phyloP scores from a whole-genome alignment of 1,140 invertebrate species.

The Zaprionus gabonicus region DNA sequence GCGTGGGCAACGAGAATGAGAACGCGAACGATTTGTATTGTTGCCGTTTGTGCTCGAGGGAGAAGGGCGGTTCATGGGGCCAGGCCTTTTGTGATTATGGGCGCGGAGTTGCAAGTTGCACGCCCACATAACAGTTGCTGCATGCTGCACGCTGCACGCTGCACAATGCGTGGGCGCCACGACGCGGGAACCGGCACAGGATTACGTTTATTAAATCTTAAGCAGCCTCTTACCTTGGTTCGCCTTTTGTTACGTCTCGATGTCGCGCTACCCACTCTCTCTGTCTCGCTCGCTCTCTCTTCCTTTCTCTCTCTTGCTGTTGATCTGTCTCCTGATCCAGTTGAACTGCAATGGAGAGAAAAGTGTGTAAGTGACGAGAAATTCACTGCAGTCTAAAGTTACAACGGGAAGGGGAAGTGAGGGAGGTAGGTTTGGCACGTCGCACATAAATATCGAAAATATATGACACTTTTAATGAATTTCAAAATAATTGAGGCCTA shows the following conservation, averaged over 20 bases:
- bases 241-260: constrained; percentile 1
- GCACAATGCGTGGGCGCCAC: constrained; percentile 37
- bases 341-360: constrained; percentile 33
- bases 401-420: background rate
- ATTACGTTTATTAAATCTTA: constrained; percentile 42
- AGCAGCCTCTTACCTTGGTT: constrained; percentile 33
- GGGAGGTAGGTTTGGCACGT: background rate
- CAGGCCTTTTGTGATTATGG: constrained; percentile 26
- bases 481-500: constrained; percentile 81
- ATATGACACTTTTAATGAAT: constrained; percentile 78
- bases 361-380: background rate
- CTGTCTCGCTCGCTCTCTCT: background rate
- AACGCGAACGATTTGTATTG: constrained; percentile 45
- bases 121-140: constrained; percentile 17
- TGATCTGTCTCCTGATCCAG: background rate
- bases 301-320: background rate
- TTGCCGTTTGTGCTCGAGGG: background rate
- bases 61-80: background rate
- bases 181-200: background rate
- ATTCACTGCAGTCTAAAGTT: background rate
- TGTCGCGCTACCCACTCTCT: background rate
- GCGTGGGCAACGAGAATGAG: constrained; percentile 31
- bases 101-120: constrained; percentile 32
- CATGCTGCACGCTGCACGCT: background rate
- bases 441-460: constrained; percentile 68